Conservation (phyloP, 2,797 vertebrate species). For the Labeo calbasu region DNA sequence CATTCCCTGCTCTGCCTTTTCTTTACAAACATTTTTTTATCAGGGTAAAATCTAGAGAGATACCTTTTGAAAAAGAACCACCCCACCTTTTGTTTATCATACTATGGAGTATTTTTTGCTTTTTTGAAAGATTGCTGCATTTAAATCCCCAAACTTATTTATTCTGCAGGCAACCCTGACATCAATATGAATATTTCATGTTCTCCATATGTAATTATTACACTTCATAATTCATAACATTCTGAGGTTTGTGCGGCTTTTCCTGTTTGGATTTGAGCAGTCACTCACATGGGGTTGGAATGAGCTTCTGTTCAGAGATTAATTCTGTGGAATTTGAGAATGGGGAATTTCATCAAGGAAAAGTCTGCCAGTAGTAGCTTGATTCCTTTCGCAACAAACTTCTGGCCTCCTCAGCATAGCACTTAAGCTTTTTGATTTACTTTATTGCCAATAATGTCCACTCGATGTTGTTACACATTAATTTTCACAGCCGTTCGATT, state of each 20-base stretch:
- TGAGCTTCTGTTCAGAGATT: not conserved
- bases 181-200: not conserved
- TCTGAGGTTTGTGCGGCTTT: not conserved
- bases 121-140: too few relatives aligned
- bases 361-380: not conserved
- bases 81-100: too few relatives aligned
- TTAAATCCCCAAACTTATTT: too few relatives aligned
- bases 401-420: not conserved
- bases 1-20: too few relatives aligned
- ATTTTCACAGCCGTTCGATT: not conserved
- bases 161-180: not conserved
- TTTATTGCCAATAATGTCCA: not conserved
- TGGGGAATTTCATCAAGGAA: not conserved
- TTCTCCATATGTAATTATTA: not conserved
- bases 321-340: constrained; percentile 5
- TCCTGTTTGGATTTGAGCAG: not conserved
- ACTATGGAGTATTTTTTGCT: too few relatives aligned
- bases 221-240: not conserved
- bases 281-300: not conserved
- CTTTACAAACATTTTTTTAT: too few relatives aligned
- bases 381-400: not conserved
- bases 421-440: not conserved
- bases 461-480: not conserved
- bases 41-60: too few relatives aligned
- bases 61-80: too few relatives aligned